These are phyloP conservation scores for Pogonus chalceus DNA, from an alignment of 1,140 invertebrate genomes.

Conservation along the genomic window DNA sequence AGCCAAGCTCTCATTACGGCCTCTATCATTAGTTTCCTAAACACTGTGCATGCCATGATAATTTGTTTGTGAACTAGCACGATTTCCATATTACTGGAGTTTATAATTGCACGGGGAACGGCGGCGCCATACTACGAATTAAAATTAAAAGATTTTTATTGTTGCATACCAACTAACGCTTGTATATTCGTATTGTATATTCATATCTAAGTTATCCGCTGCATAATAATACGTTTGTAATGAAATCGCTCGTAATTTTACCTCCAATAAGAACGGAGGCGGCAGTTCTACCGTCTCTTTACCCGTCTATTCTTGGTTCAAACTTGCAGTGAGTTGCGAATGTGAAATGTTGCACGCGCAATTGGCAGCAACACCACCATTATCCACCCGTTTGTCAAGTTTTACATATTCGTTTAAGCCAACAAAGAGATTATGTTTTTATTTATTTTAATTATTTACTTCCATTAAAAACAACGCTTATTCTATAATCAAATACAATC, in stretches of 20 bases:
- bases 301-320: no score
- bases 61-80: not conserved
- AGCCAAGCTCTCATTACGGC: not conserved
- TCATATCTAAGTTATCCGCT: not conserved
- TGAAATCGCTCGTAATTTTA: not conserved
- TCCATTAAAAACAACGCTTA: no score
- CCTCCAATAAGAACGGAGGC: not conserved
- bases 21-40: constrained; percentile 1
- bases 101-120: constrained; percentile 1
- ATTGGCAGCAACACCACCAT: no score
- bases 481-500: no score
- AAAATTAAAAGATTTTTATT: constrained; percentile 4
- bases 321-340: no score
- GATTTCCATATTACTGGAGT: constrained; percentile 6
- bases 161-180: not conserved
- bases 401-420: no score
- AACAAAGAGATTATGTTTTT: no score
- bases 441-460: no score
- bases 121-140: constrained; percentile 1
- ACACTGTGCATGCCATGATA: constrained; percentile 1
- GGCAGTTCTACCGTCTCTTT: no score
- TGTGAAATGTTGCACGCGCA: no score
- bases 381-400: no score
- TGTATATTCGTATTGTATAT: not conserved
- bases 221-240: not conserved